phyloP scores from a whole-genome alignment of 1,140 invertebrate genomes.

The Prorops nasuta region DNA sequence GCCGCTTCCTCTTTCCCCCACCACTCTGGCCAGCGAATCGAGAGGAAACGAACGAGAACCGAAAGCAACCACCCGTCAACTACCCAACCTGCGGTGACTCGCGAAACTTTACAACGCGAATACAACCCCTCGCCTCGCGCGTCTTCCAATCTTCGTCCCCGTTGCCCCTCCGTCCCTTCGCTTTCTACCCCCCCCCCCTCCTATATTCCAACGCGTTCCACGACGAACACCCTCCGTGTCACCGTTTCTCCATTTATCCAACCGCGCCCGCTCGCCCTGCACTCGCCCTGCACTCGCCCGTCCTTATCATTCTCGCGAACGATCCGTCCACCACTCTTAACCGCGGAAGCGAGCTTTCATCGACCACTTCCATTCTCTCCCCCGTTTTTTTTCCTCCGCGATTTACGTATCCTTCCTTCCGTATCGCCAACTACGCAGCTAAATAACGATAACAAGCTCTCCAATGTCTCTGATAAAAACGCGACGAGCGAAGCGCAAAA shows the following conservation, averaged over 20 bases:
- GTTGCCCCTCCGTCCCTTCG: conserved; percentile 7
- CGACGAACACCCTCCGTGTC: conserved; percentile 9
- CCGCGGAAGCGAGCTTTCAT: conserved; percentile 50
- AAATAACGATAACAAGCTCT: too few relatives aligned
- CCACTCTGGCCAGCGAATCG: conserved; percentile 37
- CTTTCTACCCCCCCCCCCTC: not conserved
- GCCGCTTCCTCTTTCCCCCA: conserved; percentile 20
- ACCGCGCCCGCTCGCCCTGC: not conserved
- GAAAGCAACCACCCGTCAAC: conserved; percentile 46
- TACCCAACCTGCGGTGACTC: conserved; percentile 29
- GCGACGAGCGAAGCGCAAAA: too few relatives aligned
- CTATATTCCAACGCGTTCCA: conserved; percentile 11
- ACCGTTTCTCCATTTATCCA: conserved; percentile 15
- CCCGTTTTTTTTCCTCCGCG: conserved; percentile 20
- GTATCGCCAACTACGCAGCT: too few relatives aligned
- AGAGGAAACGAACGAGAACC: conserved; percentile 50
- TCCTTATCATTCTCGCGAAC: conserved; percentile 18
- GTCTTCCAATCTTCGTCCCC: conserved; percentile 16
- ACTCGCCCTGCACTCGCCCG: not conserved
- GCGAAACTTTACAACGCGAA: conserved; percentile 44
- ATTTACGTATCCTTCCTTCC: conserved; percentile 24
- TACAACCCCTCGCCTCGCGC: conserved; percentile 35
- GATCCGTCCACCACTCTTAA: conserved; percentile 35
- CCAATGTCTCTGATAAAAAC: too few relatives aligned
- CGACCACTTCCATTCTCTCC: conserved; percentile 33